Evolutionary conservation across 2,888 invertebrate species (phyloP).

Genomic region (Mythimna vitellina): DNA sequence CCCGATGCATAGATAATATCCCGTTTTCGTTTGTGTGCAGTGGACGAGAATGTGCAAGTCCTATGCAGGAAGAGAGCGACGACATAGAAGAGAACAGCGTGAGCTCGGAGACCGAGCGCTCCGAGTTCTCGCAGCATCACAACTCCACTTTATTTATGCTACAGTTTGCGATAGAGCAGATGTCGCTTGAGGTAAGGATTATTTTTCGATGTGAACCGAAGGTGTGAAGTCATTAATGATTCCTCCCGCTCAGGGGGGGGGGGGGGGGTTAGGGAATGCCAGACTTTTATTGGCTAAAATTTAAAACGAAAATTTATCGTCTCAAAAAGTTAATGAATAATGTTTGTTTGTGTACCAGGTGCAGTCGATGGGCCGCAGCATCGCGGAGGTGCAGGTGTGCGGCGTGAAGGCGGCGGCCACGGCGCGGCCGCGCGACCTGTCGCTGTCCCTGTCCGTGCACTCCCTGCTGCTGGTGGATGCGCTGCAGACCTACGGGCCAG

Average conservation of each 20-base stretch:
- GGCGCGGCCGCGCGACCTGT: conserved; percentile 93
- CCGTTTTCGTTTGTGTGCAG: conserved; percentile 31
- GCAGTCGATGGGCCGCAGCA: conserved; percentile 96
- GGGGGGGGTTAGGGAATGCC: too few species aligned
- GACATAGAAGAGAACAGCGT: conserved; percentile 85
- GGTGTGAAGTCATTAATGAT: too few species aligned
- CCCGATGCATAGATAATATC: too few species aligned
- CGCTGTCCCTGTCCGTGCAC: conserved; percentile 96
- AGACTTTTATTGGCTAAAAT: too few species aligned
- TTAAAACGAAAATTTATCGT: too few species aligned
- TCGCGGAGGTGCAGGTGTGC: conserved; percentile 97
- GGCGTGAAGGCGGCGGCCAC: conserved; percentile 95
- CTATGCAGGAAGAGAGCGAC: conserved; percentile 46
- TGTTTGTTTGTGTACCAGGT: conserved; percentile 83
- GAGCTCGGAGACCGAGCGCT: conserved; percentile 84
- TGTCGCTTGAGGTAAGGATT: conserved; percentile 93
- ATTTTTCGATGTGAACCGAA: neutral
- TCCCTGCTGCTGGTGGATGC: conserved; percentile 98
- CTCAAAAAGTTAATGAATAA: too few species aligned
- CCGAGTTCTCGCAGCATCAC: conserved; percentile 81
- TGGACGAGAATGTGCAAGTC: conserved; percentile 52
- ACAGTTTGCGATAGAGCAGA: conserved; percentile 96
- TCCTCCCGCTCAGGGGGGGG: too few species aligned
- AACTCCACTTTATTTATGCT: conserved; percentile 93
- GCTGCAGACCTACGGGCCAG: conserved; percentile 98